These are phyloP conservation scores for Grus americana DNA, from an alignment of 2,113 vertebrate genomes.

Conservation along the genomic window DNA sequence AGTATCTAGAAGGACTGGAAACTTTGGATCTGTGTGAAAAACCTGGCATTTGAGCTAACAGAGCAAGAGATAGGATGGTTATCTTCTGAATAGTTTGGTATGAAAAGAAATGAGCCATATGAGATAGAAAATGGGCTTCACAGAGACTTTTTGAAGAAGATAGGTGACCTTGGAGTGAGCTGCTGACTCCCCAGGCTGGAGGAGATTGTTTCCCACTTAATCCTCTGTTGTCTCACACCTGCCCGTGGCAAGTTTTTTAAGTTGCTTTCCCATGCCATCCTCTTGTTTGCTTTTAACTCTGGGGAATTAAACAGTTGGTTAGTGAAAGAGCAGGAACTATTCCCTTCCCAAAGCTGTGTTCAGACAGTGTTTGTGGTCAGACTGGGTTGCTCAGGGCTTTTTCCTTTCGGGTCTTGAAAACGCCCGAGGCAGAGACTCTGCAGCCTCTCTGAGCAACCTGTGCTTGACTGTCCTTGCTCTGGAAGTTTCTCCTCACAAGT, in stretches of 20 bases:
- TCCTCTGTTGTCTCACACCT: neutral
- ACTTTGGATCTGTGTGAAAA: neutral
- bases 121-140: neutral
- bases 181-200: neutral
- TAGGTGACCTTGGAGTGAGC: neutral
- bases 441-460: neutral
- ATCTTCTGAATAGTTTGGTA: neutral
- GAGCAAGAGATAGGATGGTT: neutral
- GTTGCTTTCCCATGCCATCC: neutral
- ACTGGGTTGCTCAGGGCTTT: neutral
- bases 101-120: neutral
- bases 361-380: neutral
- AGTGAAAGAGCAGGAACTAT: neutral
- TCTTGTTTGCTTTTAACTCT: neutral
- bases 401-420: neutral
- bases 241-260: neutral
- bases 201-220: neutral
- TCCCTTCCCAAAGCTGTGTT: neutral
- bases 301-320: neutral
- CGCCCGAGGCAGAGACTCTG: neutral
- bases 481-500: neutral
- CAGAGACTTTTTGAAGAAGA: neutral
- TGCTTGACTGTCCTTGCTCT: neutral
- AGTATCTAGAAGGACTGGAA: neutral
- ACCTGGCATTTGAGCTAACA: neutral